Evolutionary conservation across 2,797 vertebrate genomes (phyloP), one percentile per base, ranked within the genome.

Genomic region (Sebastes vulpes): DNA sequence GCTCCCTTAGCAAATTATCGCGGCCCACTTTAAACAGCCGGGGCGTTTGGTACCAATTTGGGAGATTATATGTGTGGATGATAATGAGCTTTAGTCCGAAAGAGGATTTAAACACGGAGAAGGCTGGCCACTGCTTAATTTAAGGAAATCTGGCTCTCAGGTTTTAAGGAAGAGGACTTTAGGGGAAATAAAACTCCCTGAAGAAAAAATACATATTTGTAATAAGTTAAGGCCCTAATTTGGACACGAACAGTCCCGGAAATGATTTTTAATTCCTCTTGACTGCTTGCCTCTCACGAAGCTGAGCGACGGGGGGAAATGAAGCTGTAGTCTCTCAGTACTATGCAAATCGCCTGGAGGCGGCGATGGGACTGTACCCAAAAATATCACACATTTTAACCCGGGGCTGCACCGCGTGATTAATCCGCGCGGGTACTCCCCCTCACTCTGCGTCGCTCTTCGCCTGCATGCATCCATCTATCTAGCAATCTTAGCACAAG

Each of bases 1-100:
- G 66, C 87, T 92, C 84, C 75, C 73, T 81, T 65, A 81, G 77
- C 79, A 83, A 85, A 93, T 94, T 83, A 90, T 2, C 70, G 66
- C 85, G 68, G 88, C 90, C 87, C 85, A 88, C 88, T 89, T 87
- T 81, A 83, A 76, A 76, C 85, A 88, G 81, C 89, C 57, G 71
- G 78, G 91, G 83, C 77, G 54, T 90, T 91, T 78, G 84, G 87
- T 87, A 86, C 86, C 93, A 94, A 94, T 94, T 94, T 92, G 75
- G 85, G 85, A 90, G 95, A 95, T 96, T 95, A 95, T 93, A 87
- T 86, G 89, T 93, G 92, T 92, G 93, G 93, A 87, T 94, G 91
- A 93, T 96, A 93, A 96, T 93, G 89, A 95, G 94, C 92, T 95
- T 95, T 93, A 88, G 88, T 89, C 92, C 75, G 69, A 91, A 94